Evolutionary conservation across 2,888 invertebrate genomes (phyloP), one percentile per base, ranked within the genome.

Genomic region (Caenorhabditis uteleia): DNA sequence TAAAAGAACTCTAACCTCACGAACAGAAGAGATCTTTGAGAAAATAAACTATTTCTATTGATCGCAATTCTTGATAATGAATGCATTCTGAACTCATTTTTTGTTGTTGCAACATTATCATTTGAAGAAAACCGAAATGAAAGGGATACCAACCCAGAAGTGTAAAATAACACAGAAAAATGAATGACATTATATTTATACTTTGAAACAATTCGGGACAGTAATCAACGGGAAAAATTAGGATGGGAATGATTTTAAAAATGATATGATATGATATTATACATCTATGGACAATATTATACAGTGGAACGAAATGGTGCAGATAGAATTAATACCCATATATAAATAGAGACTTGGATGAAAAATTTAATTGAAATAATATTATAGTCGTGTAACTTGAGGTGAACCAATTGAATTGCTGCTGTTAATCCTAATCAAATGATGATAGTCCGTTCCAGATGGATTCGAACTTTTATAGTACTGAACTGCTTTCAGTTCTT

Each of bases 381-480:
- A 34, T 34, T 34, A 12, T 2, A 61, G 40, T 8, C 61, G 36
- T 16, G 60, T 60, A 34, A 60, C 54, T 45, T 54, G 49, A 4
- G 54, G 60, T 6, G 60, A 39, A 31, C 60, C 54, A 14, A 60
- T 48, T 4, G 54, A 8, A 10, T 6, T 7, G 6, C n/a, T 16
- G n/a, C 36, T 36, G 16, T 36, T 36, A 7, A 36, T 36, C 16
- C 36, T 7, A 10, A 36, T 36, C 6, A 36, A 10, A 29, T 29
- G 31, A 29, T 29, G 31, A 29, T 29, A 29, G 7, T 29, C 14
- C 14, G 7, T 14, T 10, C 14, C 14, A 10, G 14, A 10, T 10
- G 7, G 8, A 29, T 29, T 14, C 14, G 7, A 10, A 10, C 31
- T 14, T 29, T 7, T 14, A 29, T 29, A 10, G 8, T 29, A 10